These are phyloP conservation scores for Esperia sulphurella DNA, from an alignment of 2,888 invertebrate genomes.

Conservation along the genomic window DNA sequence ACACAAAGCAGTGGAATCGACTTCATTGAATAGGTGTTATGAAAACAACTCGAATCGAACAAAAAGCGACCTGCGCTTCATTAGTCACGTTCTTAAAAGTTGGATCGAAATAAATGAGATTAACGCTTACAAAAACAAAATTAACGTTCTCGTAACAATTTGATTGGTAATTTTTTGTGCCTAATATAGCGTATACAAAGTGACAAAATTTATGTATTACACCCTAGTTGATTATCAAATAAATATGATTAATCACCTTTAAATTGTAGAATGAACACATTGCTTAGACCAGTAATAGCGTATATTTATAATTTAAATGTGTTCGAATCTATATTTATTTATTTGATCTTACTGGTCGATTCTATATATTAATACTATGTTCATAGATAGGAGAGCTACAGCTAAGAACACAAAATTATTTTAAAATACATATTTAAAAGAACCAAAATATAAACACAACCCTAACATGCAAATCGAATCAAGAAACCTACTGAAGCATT, in stretches of 20 bases:
- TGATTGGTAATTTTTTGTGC: conserved; percentile 27
- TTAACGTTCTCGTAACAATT: conserved; percentile 24
- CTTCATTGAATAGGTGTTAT: conserved; percentile 41
- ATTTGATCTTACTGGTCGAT: too few species aligned
- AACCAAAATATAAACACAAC: conserved; percentile 30
- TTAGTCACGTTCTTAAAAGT: conserved; percentile 59
- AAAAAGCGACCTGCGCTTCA: conserved; percentile 55
- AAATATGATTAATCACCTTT: too few species aligned
- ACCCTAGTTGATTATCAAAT: too few species aligned
- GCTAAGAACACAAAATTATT: background rate
- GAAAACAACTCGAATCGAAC: conserved; percentile 47
- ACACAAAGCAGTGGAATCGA: conserved; percentile 55
- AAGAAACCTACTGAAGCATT: conserved; percentile 55
- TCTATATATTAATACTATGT: too few species aligned
- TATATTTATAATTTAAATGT: too few species aligned
- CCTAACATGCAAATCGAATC: conserved; percentile 58
- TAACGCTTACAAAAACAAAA: conserved; percentile 32
- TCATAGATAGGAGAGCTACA: background rate
- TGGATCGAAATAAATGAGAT: conserved; percentile 32
- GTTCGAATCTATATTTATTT: too few species aligned
- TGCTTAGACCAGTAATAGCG: too few species aligned
- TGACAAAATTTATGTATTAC: background rate
- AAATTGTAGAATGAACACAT: too few species aligned
- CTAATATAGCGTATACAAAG: conserved; percentile 32
- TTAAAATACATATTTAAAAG: background rate